Conservation (phyloP, 2,888 invertebrate genomes). For the Oxycera nigricornis region DNA sequence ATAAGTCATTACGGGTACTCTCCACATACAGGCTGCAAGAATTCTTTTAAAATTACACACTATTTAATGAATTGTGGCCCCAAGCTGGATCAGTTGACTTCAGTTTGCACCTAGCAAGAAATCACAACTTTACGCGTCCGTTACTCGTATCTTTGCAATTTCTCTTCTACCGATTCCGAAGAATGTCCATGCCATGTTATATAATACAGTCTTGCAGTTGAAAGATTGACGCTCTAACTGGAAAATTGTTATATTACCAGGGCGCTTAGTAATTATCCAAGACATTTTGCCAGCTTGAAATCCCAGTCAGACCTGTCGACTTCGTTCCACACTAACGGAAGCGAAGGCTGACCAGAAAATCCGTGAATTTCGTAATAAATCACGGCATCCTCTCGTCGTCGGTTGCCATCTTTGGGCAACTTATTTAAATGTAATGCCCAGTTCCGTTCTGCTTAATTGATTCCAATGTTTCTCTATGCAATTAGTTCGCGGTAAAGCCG, state of each 20-base stretch:
- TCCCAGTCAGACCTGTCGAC: neutral
- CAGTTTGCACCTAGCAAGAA: neutral
- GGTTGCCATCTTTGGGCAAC: neutral
- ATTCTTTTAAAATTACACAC: neutral
- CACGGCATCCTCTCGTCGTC: neutral
- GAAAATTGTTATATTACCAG: neutral
- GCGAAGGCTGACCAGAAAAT: neutral
- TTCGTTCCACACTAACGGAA: neutral
- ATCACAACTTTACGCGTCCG: neutral
- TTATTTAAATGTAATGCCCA: slow-evolving; percentile 13
- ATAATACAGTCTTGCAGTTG: neutral
- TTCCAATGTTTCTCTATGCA: slow-evolving; percentile 21
- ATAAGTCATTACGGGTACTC: too few species aligned
- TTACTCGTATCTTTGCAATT: neutral
- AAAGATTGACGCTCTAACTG: neutral
- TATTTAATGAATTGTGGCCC: neutral
- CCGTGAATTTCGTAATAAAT: neutral
- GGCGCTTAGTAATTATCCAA: neutral
- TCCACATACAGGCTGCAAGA: too few species aligned
- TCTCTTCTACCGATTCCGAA: neutral
- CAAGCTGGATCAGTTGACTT: neutral
- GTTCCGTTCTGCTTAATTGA: slow-evolving; percentile 26
- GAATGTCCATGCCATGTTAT: neutral
- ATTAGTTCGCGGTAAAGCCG: slow-evolving; percentile 16
- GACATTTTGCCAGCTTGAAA: neutral